Base-by-base conservation (phyloP, 2,888 invertebrate genomes). In the Sinopyrophorus schimmeli region DNA sequence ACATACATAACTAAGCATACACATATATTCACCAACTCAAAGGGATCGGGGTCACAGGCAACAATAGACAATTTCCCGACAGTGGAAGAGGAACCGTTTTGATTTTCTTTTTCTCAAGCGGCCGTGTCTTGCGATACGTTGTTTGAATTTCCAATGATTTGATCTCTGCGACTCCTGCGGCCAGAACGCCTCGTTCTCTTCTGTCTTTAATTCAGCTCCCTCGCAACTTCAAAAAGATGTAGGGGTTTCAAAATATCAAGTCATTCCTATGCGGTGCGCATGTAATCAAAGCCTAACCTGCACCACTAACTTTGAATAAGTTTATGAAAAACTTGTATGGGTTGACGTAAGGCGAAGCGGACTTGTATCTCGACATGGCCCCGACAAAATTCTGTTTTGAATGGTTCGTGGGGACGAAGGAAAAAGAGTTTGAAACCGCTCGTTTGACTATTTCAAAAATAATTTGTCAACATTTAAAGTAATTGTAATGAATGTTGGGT, bases 11-110 rank as follows among this genome's bases (percentile, higher is more conserved):
- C 21, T 21, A 7, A 50, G 50, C 32, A 49, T 28, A 39, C 24
- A 32, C 28, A 37, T 32, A 44, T 18, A 23, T 38, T 12, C 20
- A 39, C 43, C 31, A 52, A 53, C 58, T 64, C 65, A 62, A 65
- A 66, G 62, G 61, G 65, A 66, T 65, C 57, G 59, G 53, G 65
- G 64, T 66, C 64, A 58, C 58, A 63, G 63, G 61, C 68, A 65
- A 68, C 68, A 66, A 66, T 66, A 60, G 63, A 66, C 67, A 64
- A 68, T 68, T 67, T 64, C 57, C 59, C 58, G 46, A 54, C 60
- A 57, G 53, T 47, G 53, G 54, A 55, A 57, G 58, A 60, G 55
- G 57, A 51, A 40, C 50, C 57, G 60, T 62, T 63, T 57, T 60
- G 61, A 64, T 66, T 65, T 63, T 63, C 59, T 61, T 61, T 59